Percentiles rank a stretch among this genome's conserved stretches.
Conservation (phyloP, 2,797 vertebrate genomes). For the Onychomys torridus region DNA sequence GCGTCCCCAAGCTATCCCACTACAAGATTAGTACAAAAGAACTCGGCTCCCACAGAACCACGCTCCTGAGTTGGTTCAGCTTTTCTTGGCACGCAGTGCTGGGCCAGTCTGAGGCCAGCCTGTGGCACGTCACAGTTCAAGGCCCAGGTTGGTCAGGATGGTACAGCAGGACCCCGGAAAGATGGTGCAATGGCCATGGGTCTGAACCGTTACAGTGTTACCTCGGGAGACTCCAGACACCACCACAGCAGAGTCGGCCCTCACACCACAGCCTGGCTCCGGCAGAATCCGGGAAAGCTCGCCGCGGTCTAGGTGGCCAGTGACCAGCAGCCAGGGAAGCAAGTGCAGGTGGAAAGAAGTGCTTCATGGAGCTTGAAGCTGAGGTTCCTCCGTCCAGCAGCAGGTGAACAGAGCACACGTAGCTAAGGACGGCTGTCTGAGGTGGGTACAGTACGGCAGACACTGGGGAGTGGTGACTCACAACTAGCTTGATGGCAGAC, state of each 20-base stretch:
- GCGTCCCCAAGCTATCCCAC: not conserved
- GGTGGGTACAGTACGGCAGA: not conserved
- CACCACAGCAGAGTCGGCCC: not conserved
- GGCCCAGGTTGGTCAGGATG: not conserved
- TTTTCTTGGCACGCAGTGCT: constrained; percentile 83
- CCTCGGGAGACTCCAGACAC: too few relatives aligned
- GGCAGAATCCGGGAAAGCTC: not conserved
- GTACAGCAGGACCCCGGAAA: not conserved
- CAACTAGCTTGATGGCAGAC: not conserved
- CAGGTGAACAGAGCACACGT: not conserved
- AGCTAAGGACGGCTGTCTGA: not conserved
- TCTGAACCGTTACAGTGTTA: not conserved
- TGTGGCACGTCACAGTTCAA: not conserved
- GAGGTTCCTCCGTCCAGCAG: not conserved
- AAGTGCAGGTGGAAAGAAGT: not conserved
- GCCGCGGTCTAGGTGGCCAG: not conserved
- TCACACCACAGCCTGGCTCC: not conserved
- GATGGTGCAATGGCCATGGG: not conserved
- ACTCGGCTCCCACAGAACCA: not conserved
- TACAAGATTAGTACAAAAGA: constrained; percentile 4
- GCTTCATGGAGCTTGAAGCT: accelerated
- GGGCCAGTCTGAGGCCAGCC: not conserved
- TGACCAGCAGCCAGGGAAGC: not conserved
- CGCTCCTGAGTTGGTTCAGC: constrained; percentile 70
- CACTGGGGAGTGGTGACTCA: not conserved